These are phyloP conservation scores for Peribatodes rhomboidaria DNA, from an alignment of 2,888 invertebrate genomes.

Conservation along the genomic window DNA sequence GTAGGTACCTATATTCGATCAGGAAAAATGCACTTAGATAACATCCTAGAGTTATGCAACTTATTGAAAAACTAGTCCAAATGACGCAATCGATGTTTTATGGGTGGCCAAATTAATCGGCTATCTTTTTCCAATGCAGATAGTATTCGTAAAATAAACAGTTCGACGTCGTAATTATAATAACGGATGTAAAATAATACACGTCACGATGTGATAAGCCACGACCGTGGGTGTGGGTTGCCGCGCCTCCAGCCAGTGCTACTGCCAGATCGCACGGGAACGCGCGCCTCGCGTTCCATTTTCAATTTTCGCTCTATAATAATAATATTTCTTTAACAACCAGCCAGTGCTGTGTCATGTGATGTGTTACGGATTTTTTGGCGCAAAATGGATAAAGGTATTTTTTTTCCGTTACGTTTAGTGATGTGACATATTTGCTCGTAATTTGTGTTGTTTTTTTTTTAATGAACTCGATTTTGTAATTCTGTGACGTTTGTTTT, in stretches of 20 bases:
- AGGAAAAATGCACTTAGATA: no score
- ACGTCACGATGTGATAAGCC: slow-evolving; percentile 62
- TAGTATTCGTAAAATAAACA: slow-evolving; percentile 43
- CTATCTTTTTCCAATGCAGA: slow-evolving; percentile 45
- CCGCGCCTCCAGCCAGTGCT: slow-evolving; percentile 74
- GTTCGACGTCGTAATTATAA: slow-evolving; percentile 45
- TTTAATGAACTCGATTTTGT: not conserved
- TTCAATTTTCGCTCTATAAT: slow-evolving; percentile 51
- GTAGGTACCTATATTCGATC: not conserved
- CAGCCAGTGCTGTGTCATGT: slow-evolving; percentile 47
- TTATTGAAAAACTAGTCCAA: not conserved
- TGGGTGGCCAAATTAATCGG: slow-evolving; percentile 32
- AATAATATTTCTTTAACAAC: slow-evolving; percentile 33
- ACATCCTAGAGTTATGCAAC: not conserved
- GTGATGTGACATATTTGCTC: not conserved
- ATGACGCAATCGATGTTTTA: slow-evolving; percentile 30
- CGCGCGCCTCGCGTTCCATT: slow-evolving; percentile 51
- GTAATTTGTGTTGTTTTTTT: not conserved
- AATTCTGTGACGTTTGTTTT: not conserved
- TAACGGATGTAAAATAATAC: slow-evolving; percentile 41
- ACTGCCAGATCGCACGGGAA: slow-evolving; percentile 53
- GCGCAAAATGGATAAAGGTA: slow-evolving; percentile 59
- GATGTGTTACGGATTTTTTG: slow-evolving; percentile 29
- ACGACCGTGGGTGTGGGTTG: slow-evolving; percentile 55
- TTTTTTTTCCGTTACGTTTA: slow-evolving; percentile 32